Evolutionary conservation across 35 echinoderm and acorn worm genomes (phyloP).

Genomic region (Apostichopus japonicus): DNA sequence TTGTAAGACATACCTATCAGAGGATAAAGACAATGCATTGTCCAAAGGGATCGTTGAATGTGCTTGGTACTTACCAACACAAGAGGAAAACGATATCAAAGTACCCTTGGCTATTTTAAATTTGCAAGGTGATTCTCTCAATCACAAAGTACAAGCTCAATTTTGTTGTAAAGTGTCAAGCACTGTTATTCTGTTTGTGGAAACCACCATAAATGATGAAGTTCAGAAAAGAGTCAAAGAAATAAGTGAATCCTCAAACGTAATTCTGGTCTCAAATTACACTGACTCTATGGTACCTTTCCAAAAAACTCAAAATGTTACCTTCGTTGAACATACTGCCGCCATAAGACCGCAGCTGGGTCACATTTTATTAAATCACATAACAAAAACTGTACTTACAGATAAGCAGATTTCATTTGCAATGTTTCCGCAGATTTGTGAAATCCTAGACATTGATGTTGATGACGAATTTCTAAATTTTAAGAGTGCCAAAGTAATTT

Average conservation of each 20-base stretch:
- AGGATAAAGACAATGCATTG: background rate
- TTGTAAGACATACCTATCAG: background rate
- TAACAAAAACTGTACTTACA: background rate
- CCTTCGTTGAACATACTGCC: background rate
- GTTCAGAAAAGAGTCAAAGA: background rate
- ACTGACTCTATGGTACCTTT: background rate
- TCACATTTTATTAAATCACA: background rate
- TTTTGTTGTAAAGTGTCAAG: background rate
- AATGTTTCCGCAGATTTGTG: background rate
- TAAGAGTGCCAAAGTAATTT: background rate
- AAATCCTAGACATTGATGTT: background rate
- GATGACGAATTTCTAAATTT: background rate
- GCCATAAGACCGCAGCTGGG: background rate
- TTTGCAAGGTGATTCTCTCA: background rate
- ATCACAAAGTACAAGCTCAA: background rate
- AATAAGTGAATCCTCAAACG: background rate
- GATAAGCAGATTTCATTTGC: background rate
- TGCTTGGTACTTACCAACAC: no score
- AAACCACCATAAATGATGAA: background rate
- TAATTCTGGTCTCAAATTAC: background rate
- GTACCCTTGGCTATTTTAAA: conserved; percentile 10
- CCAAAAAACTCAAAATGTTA: background rate
- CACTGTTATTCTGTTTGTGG: background rate
- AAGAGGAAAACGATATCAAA: background rate
- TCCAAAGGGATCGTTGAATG: no score